Base-by-base conservation (phyloP, 2,113 vertebrate genomes). In the Chlamydotis undulata region DNA sequence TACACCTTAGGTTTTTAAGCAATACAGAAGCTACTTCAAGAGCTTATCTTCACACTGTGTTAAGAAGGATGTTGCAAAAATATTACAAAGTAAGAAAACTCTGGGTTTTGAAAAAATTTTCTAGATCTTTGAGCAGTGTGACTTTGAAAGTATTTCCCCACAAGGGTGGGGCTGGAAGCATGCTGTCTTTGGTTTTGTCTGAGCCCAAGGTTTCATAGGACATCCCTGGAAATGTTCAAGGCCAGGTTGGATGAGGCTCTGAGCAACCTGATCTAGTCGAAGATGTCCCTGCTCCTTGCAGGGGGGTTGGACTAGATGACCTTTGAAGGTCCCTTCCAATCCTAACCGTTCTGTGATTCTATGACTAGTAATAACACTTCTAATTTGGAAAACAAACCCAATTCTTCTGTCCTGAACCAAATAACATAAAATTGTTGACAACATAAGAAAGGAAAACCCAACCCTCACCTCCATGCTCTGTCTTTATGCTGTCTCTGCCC, bases 81-180 rank as follows among this genome's bases (percentile, higher is more conserved):
- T 52, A 21, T 35, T 55, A 31, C 4, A 10, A 76, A 70, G 12
- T 23, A 61, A 67, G 60, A 89, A 57, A 63, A n/a, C 19, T 1
- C 1, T 11, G 5, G 0, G 1, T 0, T 10, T 61, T 74, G 39
- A 19, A 16, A 37, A 14, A 1, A 6, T 56, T 90, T 90, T 63
- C 11, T 49, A 53, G 37, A 3, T 59, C 33, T 81, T 81, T 78
- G 31, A 50, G 45, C 3, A 12, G 7, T 24, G 39, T 67, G 47
- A 35, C 29, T 75, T 74, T 33, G 47, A 74, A 77, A 81, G 9
- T 18, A n/a, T 59, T 77, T 84, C 18, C 19, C 6, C 19, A 37
- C 6, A 28, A n/a, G 17, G 1, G 0, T 3, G 9, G 16, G 6
- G 8, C 21, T 91, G 39, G 22, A 77, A 70, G 13, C 9, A 1